Percentiles rank a stretch among this genome's conserved stretches.
These are phyloP conservation scores for Muricea muricata DNA, from an alignment of 92 coral and sea anemone species.

Conservation along the genomic window DNA sequence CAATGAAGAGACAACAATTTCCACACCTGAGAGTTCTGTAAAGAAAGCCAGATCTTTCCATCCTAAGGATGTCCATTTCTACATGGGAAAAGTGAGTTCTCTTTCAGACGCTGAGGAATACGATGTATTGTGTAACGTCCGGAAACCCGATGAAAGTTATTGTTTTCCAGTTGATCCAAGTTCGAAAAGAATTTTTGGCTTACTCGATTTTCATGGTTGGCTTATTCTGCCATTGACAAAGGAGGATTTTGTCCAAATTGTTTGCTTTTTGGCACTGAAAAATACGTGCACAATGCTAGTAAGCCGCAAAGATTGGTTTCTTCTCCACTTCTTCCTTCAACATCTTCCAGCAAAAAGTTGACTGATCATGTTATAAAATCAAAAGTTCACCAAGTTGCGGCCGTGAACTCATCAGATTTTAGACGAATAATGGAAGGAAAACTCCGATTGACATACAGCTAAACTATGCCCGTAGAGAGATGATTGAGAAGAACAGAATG, in stretches of 20 bases:
- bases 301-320: slow-evolving; percentile 47
- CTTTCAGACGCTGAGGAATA: too few relatives aligned
- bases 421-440: slow-evolving; percentile 35
- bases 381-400: slow-evolving; percentile 35
- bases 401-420: slow-evolving; percentile 42
- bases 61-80: too few relatives aligned
- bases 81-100: too few relatives aligned
- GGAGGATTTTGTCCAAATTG: slow-evolving; percentile 42
- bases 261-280: slow-evolving; percentile 50
- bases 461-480: slow-evolving; percentile 3
- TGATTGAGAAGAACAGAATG: slow-evolving; percentile 32
- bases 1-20: too few relatives aligned
- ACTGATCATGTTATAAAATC: slow-evolving; percentile 42
- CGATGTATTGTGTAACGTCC: slow-evolving; percentile 34
- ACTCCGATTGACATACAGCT: slow-evolving; percentile 40
- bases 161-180: slow-evolving; percentile 36
- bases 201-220: slow-evolving; percentile 51
- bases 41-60: too few relatives aligned
- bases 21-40: too few relatives aligned
- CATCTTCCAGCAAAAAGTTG: slow-evolving; percentile 40
- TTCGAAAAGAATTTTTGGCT: slow-evolving; percentile 47
- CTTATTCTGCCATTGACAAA: slow-evolving; percentile 46
- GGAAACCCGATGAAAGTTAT: slow-evolving; percentile 35
- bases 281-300: slow-evolving; percentile 48
- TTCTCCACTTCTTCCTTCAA: slow-evolving; percentile 20